phyloP scores from a whole-genome alignment of 2,113 vertebrate species.

The Conger conger region DNA sequence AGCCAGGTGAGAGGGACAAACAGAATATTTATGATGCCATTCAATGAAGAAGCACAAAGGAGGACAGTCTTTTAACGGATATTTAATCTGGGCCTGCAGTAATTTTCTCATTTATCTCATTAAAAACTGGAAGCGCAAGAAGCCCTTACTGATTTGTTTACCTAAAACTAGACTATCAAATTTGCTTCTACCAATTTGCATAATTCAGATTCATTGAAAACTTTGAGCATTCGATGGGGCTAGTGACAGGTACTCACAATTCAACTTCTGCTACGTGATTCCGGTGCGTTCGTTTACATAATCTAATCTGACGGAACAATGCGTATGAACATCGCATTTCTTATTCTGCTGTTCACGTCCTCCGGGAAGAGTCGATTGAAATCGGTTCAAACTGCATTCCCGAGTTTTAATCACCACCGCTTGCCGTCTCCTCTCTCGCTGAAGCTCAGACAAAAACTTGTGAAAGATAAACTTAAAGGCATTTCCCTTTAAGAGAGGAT shows the following conservation, averaged over 20 bases:
- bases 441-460: not conserved
- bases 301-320: slow-evolving; percentile 18
- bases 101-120: slow-evolving; percentile 11
- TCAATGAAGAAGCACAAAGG: not conserved
- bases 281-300: slow-evolving; percentile 24
- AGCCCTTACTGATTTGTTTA: slow-evolving; percentile 1
- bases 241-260: slow-evolving; percentile 18
- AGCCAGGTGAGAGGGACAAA: not conserved
- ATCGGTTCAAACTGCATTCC: not conserved
- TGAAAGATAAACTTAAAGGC: not conserved
- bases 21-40: not conserved
- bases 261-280: slow-evolving; percentile 26
- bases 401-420: not conserved
- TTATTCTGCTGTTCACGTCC: not conserved
- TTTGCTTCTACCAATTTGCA: slow-evolving; percentile 6
- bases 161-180: slow-evolving; percentile 8
- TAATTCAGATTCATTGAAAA: slow-evolving; percentile 18
- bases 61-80: not conserved
- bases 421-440: not conserved
- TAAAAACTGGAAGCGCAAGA: not conserved
- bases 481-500: too few species aligned
- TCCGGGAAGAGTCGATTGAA: not conserved
- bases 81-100: not conserved
- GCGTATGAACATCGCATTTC: slow-evolving; percentile 1
- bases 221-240: not conserved